Base-by-base conservation (phyloP, 2,113 vertebrate genomes). In the Crotalus horridus region DNA sequence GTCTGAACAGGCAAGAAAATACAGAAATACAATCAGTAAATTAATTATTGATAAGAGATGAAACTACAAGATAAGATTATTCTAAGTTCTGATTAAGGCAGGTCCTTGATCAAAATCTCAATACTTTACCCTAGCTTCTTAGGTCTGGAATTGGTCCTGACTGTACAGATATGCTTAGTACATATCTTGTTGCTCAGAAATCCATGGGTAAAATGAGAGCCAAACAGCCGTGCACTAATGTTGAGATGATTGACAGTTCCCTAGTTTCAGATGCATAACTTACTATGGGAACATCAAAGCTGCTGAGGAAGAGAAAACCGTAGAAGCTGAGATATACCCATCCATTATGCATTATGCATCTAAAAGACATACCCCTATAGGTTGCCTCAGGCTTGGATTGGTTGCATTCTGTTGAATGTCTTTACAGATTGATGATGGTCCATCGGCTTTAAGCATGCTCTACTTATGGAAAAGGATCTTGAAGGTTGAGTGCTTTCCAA, bases 291-390 rank as follows among this genome's bases (percentile, higher is more conserved):
- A 89, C 26, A 89, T 93, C 48, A 86, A 88, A 93, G 17, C 85
- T 95, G 96, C 95, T 96, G 95, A 93, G 94, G 88, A 15, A 93
- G 95, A 96, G 94, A 95, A 96, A 96, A 96, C 21, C 48, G 39
- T 89, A 53, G 61, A 51, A 91, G 10, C 69, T 92, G 94, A 85
- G 96, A 92, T 0, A 58, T 89, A 88, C 91, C 0, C 0, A 81
- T 86, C 94, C 91, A 91, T 0, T 87, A 93, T 91, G 59, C 91
- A 94, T 85, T 64, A 15, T 95, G 91, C 86, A 61, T 55, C 74
- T 93, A 92, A 89, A 94, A 0, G 0, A 89, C 91, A 85, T 0
- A 0, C 91, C 91, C 93, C 93, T 94, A 92, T 12, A 94, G 92
- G 29, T 93, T 33, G 74, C 48, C 94, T 91, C 92, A 87, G 13